These are phyloP conservation scores for Hemicordylus capensis DNA, from an alignment of 2,113 vertebrate species.

Conservation along the genomic window DNA sequence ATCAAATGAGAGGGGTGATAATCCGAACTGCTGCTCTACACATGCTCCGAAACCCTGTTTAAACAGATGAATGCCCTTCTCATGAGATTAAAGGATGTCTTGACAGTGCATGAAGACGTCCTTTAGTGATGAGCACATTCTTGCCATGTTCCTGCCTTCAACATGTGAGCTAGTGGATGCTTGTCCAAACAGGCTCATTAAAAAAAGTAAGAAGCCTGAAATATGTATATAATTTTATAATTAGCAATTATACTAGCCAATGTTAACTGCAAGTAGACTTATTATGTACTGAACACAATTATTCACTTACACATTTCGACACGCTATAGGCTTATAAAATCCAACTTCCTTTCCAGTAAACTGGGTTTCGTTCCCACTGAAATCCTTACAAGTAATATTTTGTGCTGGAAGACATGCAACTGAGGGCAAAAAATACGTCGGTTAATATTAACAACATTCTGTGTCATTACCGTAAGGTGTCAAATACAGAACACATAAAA, in stretches of 20 bases:
- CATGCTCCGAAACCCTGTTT: too few species aligned
- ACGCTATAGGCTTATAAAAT: constrained; percentile 87
- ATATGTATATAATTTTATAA: neutral
- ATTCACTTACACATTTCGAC: constrained; percentile 93
- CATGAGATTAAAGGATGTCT: too few species aligned
- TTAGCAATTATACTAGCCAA: neutral
- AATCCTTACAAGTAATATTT: constrained; percentile 89
- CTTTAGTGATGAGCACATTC: too few species aligned
- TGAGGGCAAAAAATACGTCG: constrained; percentile 65
- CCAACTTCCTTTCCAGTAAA: constrained; percentile 90
- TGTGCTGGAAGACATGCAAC: constrained; percentile 92
- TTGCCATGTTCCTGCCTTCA: too few species aligned
- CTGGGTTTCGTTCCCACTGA: constrained; percentile 83
- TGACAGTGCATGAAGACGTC: too few species aligned
- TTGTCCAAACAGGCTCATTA: too few species aligned
- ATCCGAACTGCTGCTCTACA: too few species aligned
- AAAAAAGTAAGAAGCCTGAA: neutral
- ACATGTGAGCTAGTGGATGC: too few species aligned
- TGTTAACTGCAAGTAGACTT: neutral
- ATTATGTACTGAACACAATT: neutral
- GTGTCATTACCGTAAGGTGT: neutral
- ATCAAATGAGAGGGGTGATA: too few species aligned
- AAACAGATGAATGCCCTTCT: too few species aligned
- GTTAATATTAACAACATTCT: neutral
- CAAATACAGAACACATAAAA: neutral